Evolutionary conservation across 1,140 invertebrate species (phyloP), one percentile per base, ranked within the genome.

Genomic region (Stegodyphus dumicola): DNA sequence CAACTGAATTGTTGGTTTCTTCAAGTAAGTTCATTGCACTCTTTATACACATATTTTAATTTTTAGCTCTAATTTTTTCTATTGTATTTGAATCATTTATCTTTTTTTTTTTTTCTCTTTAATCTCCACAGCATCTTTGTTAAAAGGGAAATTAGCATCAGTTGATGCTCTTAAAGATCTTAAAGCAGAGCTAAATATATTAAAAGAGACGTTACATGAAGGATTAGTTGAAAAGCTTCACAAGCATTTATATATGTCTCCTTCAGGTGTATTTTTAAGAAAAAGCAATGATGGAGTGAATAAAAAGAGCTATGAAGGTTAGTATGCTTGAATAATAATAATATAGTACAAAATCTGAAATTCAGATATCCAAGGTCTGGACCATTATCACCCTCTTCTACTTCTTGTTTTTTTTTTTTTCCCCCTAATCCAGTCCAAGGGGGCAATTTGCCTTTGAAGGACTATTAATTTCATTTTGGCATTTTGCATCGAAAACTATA

Each of bases 101-200:
- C 15, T 60, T 60, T 60, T 9, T 60, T 56, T 56, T 56, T 60
- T 1, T 60, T 53, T 6, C 17, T 6, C 6, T n/a, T 75, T 15
- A 15, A 54, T 53, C 71, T 53, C 78, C 83, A 10, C 66, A 90
- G 90, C 91, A 56, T 86, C 93, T 18, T 93, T 94, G 52, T 93
- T 95, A 15, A 93, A 94, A 89, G 94, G 93, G 33, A 93, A 92
- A 73, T 90, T 98, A 66, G 93, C 94, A 75, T 94, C 93, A 70
- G 95, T 97, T 1, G 95, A 96, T 88, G 96, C 95, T 33, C 91
- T 98, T 53, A 92, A 94, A 88, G 95, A 97, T 90, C 92, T 96
- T 9, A 92, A 93, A 86, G 90, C 90, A 51, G 95, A 96, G 89
- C 90, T 97, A 49, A 93, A 17, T 67, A n/a, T 7, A 15, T 67